Conservation (phyloP, 2,888 invertebrate genomes). For the Hirtodrosophila cameraria region DNA sequence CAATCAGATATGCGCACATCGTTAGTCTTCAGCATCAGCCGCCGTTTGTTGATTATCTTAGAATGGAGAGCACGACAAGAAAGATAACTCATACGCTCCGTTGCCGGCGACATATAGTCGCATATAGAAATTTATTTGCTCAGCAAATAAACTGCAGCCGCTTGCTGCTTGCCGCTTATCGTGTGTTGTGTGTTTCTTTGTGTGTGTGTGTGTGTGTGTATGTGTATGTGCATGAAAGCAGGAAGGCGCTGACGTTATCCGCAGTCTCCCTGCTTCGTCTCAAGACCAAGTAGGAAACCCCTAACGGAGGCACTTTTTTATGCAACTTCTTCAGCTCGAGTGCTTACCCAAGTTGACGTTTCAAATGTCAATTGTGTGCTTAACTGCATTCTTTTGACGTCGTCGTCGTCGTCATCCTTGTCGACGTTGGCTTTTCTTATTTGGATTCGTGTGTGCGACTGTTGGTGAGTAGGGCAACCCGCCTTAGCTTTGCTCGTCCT, state of each 20-base stretch:
- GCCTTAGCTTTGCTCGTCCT: constrained; percentile 49
- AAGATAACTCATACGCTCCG: constrained; percentile 77
- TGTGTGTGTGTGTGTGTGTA: constrained; percentile 12
- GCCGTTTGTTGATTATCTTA: constrained; percentile 76
- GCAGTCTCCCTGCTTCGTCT: constrained; percentile 18
- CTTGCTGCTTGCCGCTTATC: constrained; percentile 6
- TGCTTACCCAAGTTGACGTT: constrained; percentile 78
- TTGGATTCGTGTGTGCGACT: constrained; percentile 35
- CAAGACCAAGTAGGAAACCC: constrained; percentile 56
- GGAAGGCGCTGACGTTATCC: constrained; percentile 5
- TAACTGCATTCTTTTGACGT: constrained; percentile 78
- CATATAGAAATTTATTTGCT: constrained; percentile 78
- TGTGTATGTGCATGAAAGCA: constrained; percentile 15
- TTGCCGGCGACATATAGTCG: constrained; percentile 43
- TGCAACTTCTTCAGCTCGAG: constrained; percentile 80
- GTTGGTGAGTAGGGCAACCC: constrained; percentile 36
- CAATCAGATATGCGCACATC: constrained; percentile 79
- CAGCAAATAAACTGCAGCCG: constrained; percentile 73
- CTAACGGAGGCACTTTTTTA: constrained; percentile 78
- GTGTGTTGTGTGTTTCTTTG: constrained; percentile 8
- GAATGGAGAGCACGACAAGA: constrained; percentile 71
- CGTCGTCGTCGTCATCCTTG: constrained; percentile 35
- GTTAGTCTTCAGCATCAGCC: constrained; percentile 77
- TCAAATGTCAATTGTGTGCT: constrained; percentile 83
- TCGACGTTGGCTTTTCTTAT: constrained; percentile 62